Evolutionary conservation across 2,113 vertebrate species (phyloP), one percentile per base, ranked within the genome.

Genomic region (Burhinus oedicnemus): DNA sequence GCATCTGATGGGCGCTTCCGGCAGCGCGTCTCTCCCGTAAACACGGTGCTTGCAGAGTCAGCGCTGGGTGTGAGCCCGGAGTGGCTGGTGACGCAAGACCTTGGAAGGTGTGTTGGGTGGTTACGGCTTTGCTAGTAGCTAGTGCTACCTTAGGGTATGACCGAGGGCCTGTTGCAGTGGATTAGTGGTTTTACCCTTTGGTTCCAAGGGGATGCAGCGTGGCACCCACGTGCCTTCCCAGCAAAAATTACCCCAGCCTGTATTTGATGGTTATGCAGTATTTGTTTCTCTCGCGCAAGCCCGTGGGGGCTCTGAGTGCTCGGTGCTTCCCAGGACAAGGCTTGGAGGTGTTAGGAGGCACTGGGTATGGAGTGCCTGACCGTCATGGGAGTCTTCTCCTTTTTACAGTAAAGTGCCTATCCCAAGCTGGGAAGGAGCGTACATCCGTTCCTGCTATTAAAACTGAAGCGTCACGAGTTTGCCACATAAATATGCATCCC

Each of bases 201-300:
- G 8, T 52, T 58, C 74, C 80, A 5, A 0, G 14, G 34, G 52
- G 36, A 13, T 19, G 44, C 3, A 25, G n/a, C 0, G 0, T 47
- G 83, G 49, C 80, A 62, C 29, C 30, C 58, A 12, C 18, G 0
- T 25, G 27, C 61, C 42, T 78, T 49, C 11, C 55, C 87, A 66
- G 38, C 17, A 54, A 11, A 54, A 44, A 12, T 27, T 7, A 55
- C 19, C 60, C 49, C 40, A n/a, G 55, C 55, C 51, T 32, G 1
- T 26, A 1, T 27, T 19, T 42, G 54, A 15, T 3, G 4, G 30
- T 20, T 27, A 8, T 0, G 0, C 32, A 7, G 40, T 1, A 0
- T 52, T 64, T 54, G 21, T 45, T 30, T 18, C 62, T 74, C 38
- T 60, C 15, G 4, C 18, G 34, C n/a, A 26, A 51, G 27, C 8